phyloP scores from a whole-genome alignment of 2,888 invertebrate genomes.

The Agonopterix alstromeriana region DNA sequence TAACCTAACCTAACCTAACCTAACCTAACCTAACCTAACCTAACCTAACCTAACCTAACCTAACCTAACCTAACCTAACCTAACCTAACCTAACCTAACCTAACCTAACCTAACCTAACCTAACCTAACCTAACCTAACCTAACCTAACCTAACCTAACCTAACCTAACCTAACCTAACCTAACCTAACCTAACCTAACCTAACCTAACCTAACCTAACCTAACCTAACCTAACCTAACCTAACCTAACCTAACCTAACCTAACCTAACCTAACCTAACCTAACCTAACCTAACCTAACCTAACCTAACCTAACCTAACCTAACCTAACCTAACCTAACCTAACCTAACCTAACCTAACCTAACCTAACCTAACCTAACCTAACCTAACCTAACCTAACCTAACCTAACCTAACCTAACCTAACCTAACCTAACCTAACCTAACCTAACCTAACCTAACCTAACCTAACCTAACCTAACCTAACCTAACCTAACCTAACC shows the following conservation, averaged over 20 bases:
- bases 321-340: conserved; percentile 1
- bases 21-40: too few relatives aligned
- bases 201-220: not conserved
- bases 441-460: conserved; percentile 8
- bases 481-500: conserved; percentile 2
- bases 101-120: too few relatives aligned
- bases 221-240: not conserved
- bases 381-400: conserved; percentile 2
- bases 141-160: conserved; percentile 15
- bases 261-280: conserved; percentile 12
- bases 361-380: conserved; percentile 1
- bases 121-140: too few relatives aligned
- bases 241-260: not conserved
- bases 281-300: conserved; percentile 9
- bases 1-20: too few relatives aligned
- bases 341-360: conserved; percentile 5
- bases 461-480: conserved; percentile 8
- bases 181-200: conserved; percentile 14
- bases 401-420: conserved; percentile 6
- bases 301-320: conserved; percentile 5
- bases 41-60: conserved; percentile 10
- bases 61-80: conserved; percentile 13
- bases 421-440: conserved; percentile 9
- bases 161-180: conserved; percentile 14
- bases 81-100: conserved; percentile 13